Percentiles rank a stretch among this genome's conserved stretches.
These are phyloP conservation scores for Xestia ashworthii DNA, from an alignment of 2,888 invertebrate species.

Conservation along the genomic window DNA sequence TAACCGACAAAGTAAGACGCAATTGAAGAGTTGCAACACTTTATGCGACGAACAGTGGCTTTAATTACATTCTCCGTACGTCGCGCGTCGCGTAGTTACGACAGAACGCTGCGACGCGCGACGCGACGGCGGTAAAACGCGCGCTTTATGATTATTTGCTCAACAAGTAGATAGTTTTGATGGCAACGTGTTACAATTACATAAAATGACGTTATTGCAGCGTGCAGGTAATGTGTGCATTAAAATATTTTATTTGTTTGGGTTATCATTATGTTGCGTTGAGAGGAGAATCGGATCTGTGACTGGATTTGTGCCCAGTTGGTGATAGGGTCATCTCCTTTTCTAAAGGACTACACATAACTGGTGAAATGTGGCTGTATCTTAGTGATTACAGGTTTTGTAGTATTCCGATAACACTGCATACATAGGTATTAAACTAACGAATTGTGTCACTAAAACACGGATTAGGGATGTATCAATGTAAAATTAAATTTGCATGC, in stretches of 20 bases:
- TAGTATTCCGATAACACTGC: not conserved
- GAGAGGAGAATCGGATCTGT: not conserved
- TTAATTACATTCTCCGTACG: conserved; percentile 69
- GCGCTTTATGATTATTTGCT: conserved; percentile 83
- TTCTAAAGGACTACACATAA: not conserved
- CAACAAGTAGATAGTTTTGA: conserved; percentile 79
- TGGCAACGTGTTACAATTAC: conserved; percentile 63
- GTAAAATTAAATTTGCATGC: too few relatives aligned
- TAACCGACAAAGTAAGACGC: conserved; percentile 75
- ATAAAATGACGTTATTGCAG: conserved; percentile 60
- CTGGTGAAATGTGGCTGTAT: not conserved
- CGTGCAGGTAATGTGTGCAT: conserved; percentile 57
- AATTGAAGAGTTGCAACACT: conserved; percentile 78
- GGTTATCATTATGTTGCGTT: not conserved
- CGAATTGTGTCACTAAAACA: too few relatives aligned
- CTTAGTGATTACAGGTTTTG: not conserved
- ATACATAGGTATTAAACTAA: not conserved
- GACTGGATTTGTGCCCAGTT: not conserved
- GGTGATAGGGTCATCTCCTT: not conserved
- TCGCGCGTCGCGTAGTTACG: conserved; percentile 59
- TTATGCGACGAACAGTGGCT: conserved; percentile 64
- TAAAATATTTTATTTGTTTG: conserved; percentile 48
- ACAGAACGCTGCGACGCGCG: conserved; percentile 65
- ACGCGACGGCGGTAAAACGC: conserved; percentile 61
- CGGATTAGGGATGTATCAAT: too few relatives aligned